Conservation (phyloP, 2,797 vertebrate species). For the Fratercula arctica region DNA sequence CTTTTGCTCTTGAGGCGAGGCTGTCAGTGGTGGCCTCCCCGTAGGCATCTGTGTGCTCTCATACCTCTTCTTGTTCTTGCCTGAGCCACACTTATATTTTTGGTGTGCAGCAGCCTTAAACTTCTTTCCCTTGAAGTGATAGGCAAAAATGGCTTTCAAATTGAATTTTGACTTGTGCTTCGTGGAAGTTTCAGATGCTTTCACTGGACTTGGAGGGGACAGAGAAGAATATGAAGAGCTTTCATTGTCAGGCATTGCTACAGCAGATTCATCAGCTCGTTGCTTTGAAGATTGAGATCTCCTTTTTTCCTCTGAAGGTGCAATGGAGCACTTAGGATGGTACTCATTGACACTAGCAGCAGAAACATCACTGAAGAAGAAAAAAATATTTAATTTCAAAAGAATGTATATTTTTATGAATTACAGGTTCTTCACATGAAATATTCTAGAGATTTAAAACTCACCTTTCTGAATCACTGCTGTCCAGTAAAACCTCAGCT, state of each 20-base stretch:
- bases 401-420: not conserved
- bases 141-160: constrained; percentile 74
- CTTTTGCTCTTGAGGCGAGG: not conserved
- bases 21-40: not conserved
- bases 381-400: not conserved
- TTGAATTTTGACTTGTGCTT: constrained; percentile 37
- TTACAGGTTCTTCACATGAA: too few species aligned
- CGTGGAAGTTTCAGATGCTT: not conserved
- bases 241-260: not conserved
- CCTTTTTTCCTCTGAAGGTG: not conserved
- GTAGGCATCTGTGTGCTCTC: not conserved
- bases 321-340: not conserved
- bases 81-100: not conserved
- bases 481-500: not conserved
- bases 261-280: not conserved
- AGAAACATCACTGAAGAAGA: constrained; percentile 8
- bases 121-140: constrained; percentile 53
- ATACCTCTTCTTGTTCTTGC: not conserved
- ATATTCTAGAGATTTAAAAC: not conserved
- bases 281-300: not conserved
- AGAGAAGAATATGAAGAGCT: constrained; percentile 57
- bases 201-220: constrained; percentile 13
- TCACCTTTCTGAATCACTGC: constrained; percentile 50
- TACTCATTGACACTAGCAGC: constrained; percentile 32
- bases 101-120: not conserved